Conservation (phyloP, 2,888 invertebrate species). For the Tyria jacobaeae region DNA sequence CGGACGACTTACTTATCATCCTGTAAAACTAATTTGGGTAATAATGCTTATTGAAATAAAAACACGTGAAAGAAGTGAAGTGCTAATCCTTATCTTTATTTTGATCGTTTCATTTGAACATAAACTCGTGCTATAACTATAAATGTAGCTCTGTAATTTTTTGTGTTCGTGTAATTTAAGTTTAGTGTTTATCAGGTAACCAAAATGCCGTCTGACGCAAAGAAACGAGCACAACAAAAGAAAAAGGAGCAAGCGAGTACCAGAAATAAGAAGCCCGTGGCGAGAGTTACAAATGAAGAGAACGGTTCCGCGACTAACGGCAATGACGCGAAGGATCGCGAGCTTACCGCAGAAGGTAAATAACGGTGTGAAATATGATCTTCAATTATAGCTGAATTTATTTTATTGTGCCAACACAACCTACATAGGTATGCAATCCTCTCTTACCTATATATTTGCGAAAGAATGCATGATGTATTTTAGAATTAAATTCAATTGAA, state of each 20-base stretch:
- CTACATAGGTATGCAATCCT: neutral
- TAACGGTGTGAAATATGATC: conserved; percentile 38
- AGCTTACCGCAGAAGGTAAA: conserved; percentile 91
- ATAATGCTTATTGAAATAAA: conserved; percentile 36
- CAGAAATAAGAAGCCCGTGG: conserved; percentile 86
- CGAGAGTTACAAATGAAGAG: conserved; percentile 83
- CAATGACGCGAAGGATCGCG: conserved; percentile 79
- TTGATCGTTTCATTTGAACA: conserved; percentile 6
- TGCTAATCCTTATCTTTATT: conserved; percentile 23
- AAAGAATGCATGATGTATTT: neutral
- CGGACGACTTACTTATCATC: conserved; percentile 73
- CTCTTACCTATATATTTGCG: neutral
- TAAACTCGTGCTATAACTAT: neutral
- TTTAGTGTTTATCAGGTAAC: conserved; percentile 54
- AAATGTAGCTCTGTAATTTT: conserved; percentile 24
- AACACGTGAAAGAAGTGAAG: conserved; percentile 27
- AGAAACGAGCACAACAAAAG: conserved; percentile 98
- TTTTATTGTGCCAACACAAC: neutral
- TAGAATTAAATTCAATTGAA: neutral
- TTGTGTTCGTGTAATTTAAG: conserved; percentile 46
- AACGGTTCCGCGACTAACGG: conserved; percentile 84
- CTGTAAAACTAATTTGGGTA: conserved; percentile 66
- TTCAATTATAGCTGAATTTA: neutral
- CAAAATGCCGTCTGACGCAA: conserved; percentile 98
- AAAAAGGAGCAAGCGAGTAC: conserved; percentile 97